A percentile compares a stretch with the other conserved stretches of the same genome.
phyloP scores from a whole-genome alignment of 2,888 invertebrate genomes.

The Ctena decussata region DNA sequence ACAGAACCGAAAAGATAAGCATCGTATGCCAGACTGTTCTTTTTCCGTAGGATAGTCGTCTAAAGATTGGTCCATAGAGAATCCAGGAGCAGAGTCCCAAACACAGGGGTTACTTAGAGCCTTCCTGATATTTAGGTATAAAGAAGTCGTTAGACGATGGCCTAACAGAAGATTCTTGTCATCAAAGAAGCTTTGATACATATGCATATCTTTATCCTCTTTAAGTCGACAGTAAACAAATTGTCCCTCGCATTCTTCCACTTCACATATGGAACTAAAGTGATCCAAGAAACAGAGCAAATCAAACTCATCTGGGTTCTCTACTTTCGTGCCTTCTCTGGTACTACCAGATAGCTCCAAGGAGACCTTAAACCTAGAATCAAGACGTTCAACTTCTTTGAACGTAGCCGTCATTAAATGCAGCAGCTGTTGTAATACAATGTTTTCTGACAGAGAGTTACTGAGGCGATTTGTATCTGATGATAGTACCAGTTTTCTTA shows the following conservation, averaged over 20 bases:
- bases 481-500: neutral
- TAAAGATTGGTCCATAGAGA: neutral
- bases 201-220: neutral
- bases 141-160: neutral
- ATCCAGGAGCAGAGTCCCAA: neutral
- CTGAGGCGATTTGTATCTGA: neutral
- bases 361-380: neutral
- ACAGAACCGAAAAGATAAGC: neutral
- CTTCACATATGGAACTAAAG: neutral
- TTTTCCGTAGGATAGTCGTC: neutral
- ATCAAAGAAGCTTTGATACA: neutral
- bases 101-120: neutral
- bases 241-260: neutral
- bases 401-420: neutral
- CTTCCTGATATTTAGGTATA: neutral
- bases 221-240: neutral
- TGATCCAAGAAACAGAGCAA: neutral
- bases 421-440: neutral
- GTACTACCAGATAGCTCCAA: neutral
- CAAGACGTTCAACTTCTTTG: neutral
- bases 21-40: neutral
- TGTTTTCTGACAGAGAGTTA: neutral
- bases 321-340: neutral
- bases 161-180: neutral
- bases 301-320: neutral